These are phyloP conservation scores for Euleptes europaea DNA, from an alignment of 2,113 vertebrate species.

Conservation along the genomic window DNA sequence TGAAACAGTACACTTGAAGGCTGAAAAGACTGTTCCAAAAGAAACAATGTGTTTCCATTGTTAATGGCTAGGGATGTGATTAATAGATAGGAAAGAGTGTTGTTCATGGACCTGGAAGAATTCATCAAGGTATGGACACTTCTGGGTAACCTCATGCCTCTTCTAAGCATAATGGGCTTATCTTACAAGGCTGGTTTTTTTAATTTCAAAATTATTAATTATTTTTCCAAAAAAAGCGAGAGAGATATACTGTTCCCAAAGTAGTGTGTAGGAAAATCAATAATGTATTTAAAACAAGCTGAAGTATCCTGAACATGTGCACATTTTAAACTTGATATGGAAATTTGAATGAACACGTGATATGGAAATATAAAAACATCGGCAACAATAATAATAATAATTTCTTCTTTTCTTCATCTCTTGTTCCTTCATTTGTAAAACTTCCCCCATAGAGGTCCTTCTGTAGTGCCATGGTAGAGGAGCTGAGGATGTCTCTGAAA, in stretches of 20 bases:
- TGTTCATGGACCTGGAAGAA: background rate
- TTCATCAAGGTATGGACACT: no score
- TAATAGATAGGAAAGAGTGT: background rate
- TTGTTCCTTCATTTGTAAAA: constrained; percentile 51
- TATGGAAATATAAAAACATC: background rate
- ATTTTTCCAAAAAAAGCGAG: background rate
- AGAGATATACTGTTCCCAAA: background rate
- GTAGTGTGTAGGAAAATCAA: background rate
- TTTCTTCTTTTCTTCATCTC: constrained; percentile 2
- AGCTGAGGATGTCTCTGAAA: constrained; percentile 95
- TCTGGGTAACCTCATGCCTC: background rate
- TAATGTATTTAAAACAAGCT: background rate
- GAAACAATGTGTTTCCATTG: constrained; percentile 37
- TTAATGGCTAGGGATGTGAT: background rate
- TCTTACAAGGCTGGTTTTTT: background rate
- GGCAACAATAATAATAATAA: background rate
- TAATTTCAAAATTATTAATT: background rate
- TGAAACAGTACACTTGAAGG: constrained; percentile 36
- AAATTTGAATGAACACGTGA: background rate
- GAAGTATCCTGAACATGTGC: background rate
- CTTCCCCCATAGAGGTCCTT: constrained; percentile 88
- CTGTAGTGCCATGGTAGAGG: constrained; percentile 98
- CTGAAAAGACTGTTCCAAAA: constrained; percentile 31
- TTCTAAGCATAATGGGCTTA: background rate
- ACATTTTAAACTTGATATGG: background rate